Evolutionary conservation across 2,888 invertebrate genomes (phyloP).

Genomic region (Eupithecia subfuscata): DNA sequence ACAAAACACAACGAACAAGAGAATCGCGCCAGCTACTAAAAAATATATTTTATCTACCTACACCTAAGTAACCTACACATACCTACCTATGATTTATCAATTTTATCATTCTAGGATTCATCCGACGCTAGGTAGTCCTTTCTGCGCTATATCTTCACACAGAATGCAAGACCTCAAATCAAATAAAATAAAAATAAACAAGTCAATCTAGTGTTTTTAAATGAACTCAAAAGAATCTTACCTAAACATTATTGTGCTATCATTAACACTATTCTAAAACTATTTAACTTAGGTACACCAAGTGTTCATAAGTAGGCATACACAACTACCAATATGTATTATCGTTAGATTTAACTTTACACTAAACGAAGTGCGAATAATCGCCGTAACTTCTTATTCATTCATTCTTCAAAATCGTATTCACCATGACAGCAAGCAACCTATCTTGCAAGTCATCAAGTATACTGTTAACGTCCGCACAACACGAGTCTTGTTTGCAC

Average conservation of each 20-base stretch:
- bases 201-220: neutral
- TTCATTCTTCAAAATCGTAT: neutral
- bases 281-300: neutral
- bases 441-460: neutral
- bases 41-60: neutral
- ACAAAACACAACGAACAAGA: too few relatives aligned
- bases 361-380: neutral
- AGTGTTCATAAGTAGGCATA: neutral
- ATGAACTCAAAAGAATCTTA: neutral
- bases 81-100: neutral
- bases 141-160: neutral
- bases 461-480: constrained; percentile 23
- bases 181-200: constrained; percentile 5
- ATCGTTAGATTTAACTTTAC: neutral
- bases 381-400: neutral
- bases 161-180: neutral
- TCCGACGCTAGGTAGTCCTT: neutral
- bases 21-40: too few relatives aligned
- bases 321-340: neutral
- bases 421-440: neutral
- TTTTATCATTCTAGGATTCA: neutral
- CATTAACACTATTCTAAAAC: neutral
- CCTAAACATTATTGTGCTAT: neutral
- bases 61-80: neutral
- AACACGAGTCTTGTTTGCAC: constrained; percentile 24